Evolutionary conservation across 2,888 invertebrate genomes (phyloP).

Genomic region (Zaprionus lineosus): DNA sequence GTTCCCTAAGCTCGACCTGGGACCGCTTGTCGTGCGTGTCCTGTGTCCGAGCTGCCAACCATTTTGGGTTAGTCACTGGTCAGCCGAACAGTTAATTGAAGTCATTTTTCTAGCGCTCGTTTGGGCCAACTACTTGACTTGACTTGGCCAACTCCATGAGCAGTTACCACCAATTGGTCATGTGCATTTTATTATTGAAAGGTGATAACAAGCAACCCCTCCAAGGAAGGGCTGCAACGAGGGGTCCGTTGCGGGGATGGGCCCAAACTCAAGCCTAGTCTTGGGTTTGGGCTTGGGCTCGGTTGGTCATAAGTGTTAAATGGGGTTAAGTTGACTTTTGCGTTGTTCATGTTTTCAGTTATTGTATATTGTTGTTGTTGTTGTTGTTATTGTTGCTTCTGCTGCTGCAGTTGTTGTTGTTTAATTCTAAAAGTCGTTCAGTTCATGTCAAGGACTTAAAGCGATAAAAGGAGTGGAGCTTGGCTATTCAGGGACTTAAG

Average conservation of each 20-base stretch:
- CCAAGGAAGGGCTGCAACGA: neutral
- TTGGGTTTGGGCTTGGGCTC: slow-evolving; percentile 1
- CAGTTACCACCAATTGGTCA: slow-evolving; percentile 57
- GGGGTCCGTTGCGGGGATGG: slow-evolving; percentile 34
- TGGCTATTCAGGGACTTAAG: no score
- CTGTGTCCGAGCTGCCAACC: slow-evolving; percentile 30
- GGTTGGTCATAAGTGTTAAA: slow-evolving; percentile 65
- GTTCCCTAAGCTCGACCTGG: no score
- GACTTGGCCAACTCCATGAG: slow-evolving; percentile 38
- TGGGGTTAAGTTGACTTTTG: slow-evolving; percentile 65
- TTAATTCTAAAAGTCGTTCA: no score
- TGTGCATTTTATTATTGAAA: slow-evolving; percentile 72
- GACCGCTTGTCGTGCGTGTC: slow-evolving; percentile 45
- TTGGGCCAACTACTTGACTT: slow-evolving; percentile 32
- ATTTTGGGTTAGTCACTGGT: slow-evolving; percentile 71
- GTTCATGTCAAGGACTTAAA: slow-evolving; percentile 26
- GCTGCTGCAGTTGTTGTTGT: slow-evolving; percentile 17
- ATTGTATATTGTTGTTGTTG: neutral
- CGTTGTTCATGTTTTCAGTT: slow-evolving; percentile 51
- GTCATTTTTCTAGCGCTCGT: slow-evolving; percentile 70
- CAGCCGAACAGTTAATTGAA: slow-evolving; percentile 69
- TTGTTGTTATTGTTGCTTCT: slow-evolving; percentile 11
- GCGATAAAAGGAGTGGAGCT: slow-evolving; percentile 9
- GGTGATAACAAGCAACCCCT: slow-evolving; percentile 66
- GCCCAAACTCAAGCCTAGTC: no score